Evolutionary conservation across 2,888 invertebrate species (phyloP), one percentile per base, ranked within the genome.

Genomic region (Ormia ochracea): DNA sequence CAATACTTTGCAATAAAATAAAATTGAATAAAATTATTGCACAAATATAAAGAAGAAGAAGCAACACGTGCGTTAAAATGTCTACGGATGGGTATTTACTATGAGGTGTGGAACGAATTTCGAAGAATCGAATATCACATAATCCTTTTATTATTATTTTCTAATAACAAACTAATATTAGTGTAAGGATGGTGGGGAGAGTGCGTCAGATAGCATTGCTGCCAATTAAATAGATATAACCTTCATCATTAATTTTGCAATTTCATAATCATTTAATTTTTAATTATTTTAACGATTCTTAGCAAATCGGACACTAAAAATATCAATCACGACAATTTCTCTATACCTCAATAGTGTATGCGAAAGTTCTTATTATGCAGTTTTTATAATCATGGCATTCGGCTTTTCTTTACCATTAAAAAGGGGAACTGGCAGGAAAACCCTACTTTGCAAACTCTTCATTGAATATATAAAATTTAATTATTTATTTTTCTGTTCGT

Each of bases 381-480:
- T 41, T 41, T 38, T 26, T 3, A 54, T 19, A 28, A 7, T 0
- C 9, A n/a, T 21, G 31, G 33, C 36, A 14, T 41, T 9, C 14
- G 2, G 14, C 1, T 58, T 12, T 12, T 17, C 12, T 1, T 21
- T 5, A 19, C 3, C 19, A 21, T 10, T n/a, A 12, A 19, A 31
- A 3, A 43, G 14, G n/a, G 41, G 43, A 54, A 63, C 63, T 73
- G 63, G 52, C 23, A 54, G 63, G n/a, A n/a, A n/a, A 63, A 6
- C 19, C 33, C 36, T 28, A 43, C n/a, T 43, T 45, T 58, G 9
- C 56, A 36, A 69, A 26, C 23, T 19, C 17, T n/a, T 48, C 28
- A 33, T 19, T 33, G 23, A 17, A 45, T 7, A 69, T 58, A 6
- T 41, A 36, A 65, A 4, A 23, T 3, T 14, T n/a, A 23, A 31